phyloP scores from a whole-genome alignment of 2,888 invertebrate genomes.

The Diogma glabrata region DNA sequence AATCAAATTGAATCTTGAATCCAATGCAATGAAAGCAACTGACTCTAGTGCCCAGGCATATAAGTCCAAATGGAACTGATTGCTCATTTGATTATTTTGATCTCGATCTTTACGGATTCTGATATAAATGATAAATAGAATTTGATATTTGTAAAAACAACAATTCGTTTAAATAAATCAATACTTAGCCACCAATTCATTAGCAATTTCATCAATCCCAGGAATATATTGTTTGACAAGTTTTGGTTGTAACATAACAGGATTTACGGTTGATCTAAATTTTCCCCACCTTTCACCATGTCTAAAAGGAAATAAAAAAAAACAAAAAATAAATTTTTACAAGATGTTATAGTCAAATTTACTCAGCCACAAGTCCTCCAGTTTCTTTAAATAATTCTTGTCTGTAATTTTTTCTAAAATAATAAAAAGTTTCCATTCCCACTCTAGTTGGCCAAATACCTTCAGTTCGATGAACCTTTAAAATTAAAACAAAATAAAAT shows the following conservation, averaged over 20 bases:
- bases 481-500: no score
- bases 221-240: constrained; percentile 39
- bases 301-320: constrained; percentile 2
- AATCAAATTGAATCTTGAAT: constrained; percentile 28
- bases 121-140: no score
- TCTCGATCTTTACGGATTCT: constrained; percentile 31
- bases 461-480: constrained; percentile 14
- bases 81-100: constrained; percentile 29
- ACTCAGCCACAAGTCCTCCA: constrained; percentile 24
- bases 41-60: constrained; percentile 49
- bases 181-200: constrained; percentile 24
- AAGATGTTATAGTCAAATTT: not conserved
- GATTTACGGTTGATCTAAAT: constrained; percentile 51
- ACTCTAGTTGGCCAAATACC: constrained; percentile 12
- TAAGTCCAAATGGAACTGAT: constrained; percentile 38
- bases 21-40: constrained; percentile 34
- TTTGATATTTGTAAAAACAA: no score
- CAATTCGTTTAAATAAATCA: not conserved
- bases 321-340: not conserved
- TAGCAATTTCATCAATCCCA: constrained; percentile 38
- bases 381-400: constrained; percentile 21
- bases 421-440: constrained; percentile 22
- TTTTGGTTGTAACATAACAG: constrained; percentile 49
- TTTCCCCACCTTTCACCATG: constrained; percentile 47
- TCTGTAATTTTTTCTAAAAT: constrained; percentile 29